phyloP scores from a whole-genome alignment of 2,113 vertebrate species.

The Elephantulus edwardii region DNA sequence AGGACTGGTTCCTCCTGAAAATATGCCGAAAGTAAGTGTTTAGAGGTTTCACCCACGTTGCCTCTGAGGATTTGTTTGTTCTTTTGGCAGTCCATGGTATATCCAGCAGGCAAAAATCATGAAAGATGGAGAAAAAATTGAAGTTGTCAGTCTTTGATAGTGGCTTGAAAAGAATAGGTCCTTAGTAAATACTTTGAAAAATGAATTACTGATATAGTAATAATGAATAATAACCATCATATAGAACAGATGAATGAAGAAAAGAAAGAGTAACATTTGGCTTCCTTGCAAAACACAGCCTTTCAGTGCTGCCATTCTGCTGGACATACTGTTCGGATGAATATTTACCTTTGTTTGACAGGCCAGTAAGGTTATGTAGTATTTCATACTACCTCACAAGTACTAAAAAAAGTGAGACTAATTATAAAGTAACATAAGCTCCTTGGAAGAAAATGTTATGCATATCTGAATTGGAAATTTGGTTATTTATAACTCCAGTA shows the following conservation, averaged over 20 bases:
- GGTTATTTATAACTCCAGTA: conserved; percentile 70
- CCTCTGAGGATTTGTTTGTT: too few relatives aligned
- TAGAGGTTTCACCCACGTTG: too few relatives aligned
- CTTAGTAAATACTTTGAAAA: background rate
- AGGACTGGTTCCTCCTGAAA: too few relatives aligned
- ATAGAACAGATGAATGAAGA: background rate
- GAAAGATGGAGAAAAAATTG: too few relatives aligned
- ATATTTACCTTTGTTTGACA: background rate
- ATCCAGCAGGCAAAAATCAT: too few relatives aligned
- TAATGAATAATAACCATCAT: background rate
- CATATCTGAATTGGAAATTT: conserved; percentile 68
- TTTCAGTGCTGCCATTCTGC: background rate
- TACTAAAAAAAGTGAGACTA: conserved; percentile 18
- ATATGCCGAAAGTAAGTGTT: too few relatives aligned
- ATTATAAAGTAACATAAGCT: conserved; percentile 50
- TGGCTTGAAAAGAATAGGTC: background rate
- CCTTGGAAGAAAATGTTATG: conserved; percentile 45
- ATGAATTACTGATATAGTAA: background rate
- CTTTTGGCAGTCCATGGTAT: too few relatives aligned
- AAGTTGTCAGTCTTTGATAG: background rate
- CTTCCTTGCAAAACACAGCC: background rate
- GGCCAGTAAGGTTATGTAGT: background rate
- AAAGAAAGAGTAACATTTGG: background rate
- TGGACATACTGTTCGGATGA: background rate
- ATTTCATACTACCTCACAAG: conserved; percentile 40